Evolutionary conservation across 2,888 invertebrate genomes (phyloP).

Genomic region (Reticulitermes lucifugus): DNA sequence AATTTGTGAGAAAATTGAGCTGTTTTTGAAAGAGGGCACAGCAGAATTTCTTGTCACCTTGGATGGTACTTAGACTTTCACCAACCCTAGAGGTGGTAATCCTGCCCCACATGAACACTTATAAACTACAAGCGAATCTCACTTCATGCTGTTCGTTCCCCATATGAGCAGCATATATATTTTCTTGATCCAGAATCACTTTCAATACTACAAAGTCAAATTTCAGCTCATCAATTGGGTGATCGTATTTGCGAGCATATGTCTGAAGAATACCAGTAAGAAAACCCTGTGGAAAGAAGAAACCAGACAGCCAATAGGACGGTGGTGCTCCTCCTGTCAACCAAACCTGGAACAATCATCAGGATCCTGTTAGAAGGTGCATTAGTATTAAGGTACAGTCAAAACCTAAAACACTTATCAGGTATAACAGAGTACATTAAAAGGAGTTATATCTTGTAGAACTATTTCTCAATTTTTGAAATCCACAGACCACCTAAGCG

Average conservation of each 20-base stretch:
- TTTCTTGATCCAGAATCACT: conserved; percentile 74
- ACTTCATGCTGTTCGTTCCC: not conserved
- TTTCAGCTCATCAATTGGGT: conserved; percentile 87
- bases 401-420: too few relatives aligned
- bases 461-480: too few relatives aligned
- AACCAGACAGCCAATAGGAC: conserved; percentile 92
- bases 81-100: too few relatives aligned
- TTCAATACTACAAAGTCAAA: conserved; percentile 81
- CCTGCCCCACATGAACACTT: too few relatives aligned
- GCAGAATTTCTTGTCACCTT: too few relatives aligned
- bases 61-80: too few relatives aligned
- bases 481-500: too few relatives aligned
- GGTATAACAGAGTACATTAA: too few relatives aligned
- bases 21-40: too few relatives aligned
- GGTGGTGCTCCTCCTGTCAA: conserved; percentile 76
- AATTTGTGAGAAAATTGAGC: too few relatives aligned
- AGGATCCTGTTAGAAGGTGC: not conserved
- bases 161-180: conserved; percentile 68
- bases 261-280: conserved; percentile 92
- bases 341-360: conserved; percentile 71
- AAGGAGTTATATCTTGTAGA: too few relatives aligned
- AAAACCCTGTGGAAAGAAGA: conserved; percentile 95
- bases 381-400: too few relatives aligned
- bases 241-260: conserved; percentile 84
- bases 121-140: not conserved